Evolutionary conservation across 1,140 invertebrate genomes (phyloP).

Genomic region (Brachionus rubens): DNA sequence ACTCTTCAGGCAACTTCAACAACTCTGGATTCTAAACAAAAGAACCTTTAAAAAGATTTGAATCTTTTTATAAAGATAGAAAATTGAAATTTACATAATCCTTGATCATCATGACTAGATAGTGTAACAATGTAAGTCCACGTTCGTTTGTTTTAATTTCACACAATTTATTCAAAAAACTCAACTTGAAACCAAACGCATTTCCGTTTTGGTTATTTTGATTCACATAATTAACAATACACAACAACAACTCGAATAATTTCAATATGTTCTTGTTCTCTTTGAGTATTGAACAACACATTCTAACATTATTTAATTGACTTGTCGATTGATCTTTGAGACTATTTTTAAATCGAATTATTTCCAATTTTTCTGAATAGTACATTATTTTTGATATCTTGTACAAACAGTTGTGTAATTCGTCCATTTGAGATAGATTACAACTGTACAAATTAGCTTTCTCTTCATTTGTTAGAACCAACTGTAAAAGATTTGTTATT

Average conservation of each 20-base stretch:
- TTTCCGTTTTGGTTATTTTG: constrained; percentile 45
- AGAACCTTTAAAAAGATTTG: background rate
- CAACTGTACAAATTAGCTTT: constrained; percentile 20
- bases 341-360: constrained; percentile 24
- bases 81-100: background rate
- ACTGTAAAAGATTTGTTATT: constrained; percentile 17
- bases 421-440: constrained; percentile 31
- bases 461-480: constrained; percentile 4
- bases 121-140: constrained; percentile 13
- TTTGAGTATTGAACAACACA: background rate
- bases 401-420: constrained; percentile 30
- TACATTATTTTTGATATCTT: constrained; percentile 40
- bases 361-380: constrained; percentile 23
- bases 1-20: constrained; percentile 14
- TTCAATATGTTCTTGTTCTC: constrained; percentile 23
- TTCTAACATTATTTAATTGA: background rate
- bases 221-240: constrained; percentile 38
- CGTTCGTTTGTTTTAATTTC: constrained; percentile 41
- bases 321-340: background rate
- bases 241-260: constrained; percentile 20
- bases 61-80: background rate
- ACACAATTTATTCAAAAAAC: constrained; percentile 16
- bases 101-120: constrained; percentile 24
- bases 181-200: constrained; percentile 39
- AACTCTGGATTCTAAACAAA: constrained; percentile 3